Evolutionary conservation across 2,113 vertebrate species (phyloP).

Genomic region (Aythya baeri): DNA sequence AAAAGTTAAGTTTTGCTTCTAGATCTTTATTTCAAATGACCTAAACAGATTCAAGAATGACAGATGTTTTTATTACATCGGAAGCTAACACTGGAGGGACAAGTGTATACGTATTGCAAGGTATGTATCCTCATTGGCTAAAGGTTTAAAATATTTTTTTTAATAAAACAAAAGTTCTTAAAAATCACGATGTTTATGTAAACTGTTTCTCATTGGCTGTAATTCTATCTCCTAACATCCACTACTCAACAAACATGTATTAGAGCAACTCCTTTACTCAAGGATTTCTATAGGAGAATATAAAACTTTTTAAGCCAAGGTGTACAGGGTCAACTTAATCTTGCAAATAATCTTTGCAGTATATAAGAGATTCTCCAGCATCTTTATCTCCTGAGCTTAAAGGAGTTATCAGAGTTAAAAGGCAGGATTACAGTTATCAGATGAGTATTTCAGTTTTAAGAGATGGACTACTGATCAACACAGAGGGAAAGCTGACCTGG

Average conservation of each 20-base stretch:
- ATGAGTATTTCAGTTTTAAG: conserved; percentile 32
- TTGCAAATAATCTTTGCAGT: conserved; percentile 64
- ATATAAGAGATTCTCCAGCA: conserved; percentile 27
- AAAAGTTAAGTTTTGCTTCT: background rate
- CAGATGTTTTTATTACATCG: background rate
- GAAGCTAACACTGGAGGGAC: background rate
- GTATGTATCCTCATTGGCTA: background rate
- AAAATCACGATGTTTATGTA: background rate
- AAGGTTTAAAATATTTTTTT: background rate
- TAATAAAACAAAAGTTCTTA: background rate
- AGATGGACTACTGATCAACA: conserved; percentile 17
- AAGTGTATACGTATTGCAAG: background rate
- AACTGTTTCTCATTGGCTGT: background rate
- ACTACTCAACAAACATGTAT: background rate
- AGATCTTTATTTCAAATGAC: background rate
- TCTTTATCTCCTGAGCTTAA: conserved; percentile 24
- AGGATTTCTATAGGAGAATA: background rate
- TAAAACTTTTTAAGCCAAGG: conserved; percentile 26
- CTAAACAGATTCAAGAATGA: background rate
- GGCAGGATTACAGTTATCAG: conserved; percentile 55
- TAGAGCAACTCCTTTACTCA: background rate
- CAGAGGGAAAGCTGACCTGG: background rate
- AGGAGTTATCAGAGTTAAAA: conserved; percentile 58
- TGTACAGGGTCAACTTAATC: conserved; percentile 59
- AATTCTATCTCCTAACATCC: background rate